Conservation (phyloP, 2,888 invertebrate genomes). For the Alloscopus bannaensis region DNA sequence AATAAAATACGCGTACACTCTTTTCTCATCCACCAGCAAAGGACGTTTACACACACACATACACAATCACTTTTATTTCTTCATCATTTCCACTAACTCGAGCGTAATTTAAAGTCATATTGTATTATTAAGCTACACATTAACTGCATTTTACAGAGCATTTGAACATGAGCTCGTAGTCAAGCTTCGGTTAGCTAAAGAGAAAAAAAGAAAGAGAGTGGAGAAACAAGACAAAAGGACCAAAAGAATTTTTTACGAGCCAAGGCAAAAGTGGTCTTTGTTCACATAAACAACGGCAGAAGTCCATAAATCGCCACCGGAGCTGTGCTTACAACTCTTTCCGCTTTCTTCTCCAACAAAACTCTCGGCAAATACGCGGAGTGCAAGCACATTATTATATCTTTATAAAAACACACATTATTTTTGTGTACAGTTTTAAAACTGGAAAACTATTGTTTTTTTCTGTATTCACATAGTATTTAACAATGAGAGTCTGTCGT, state of each 20-base stretch:
- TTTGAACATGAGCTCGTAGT: no score
- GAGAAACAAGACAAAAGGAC: constrained; percentile 7
- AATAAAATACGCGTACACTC: constrained; percentile 61
- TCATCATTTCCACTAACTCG: constrained; percentile 4
- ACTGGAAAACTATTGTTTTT: no score
- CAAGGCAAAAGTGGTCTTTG: constrained; percentile 10
- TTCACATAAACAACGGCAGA: constrained; percentile 28
- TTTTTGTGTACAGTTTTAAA: no score
- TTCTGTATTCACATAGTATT: no score
- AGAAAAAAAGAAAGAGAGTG: not conserved
- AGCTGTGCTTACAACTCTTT: not conserved
- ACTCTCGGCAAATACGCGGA: not conserved
- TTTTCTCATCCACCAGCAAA: no score
- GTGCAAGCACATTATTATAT: no score
- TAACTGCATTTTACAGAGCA: no score
- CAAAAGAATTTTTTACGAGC: constrained; percentile 19
- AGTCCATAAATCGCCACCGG: constrained; percentile 36
- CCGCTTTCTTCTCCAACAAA: not conserved
- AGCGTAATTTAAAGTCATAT: constrained; percentile 24
- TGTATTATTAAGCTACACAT: constrained; percentile 17
- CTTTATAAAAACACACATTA: no score
- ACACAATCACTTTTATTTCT: no score
- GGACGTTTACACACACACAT: no score
- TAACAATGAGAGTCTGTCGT: no score
- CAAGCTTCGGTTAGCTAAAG: not conserved